Conservation (phyloP, 92 coral and sea anemone species). For the Pocillopora meandrina region DNA sequence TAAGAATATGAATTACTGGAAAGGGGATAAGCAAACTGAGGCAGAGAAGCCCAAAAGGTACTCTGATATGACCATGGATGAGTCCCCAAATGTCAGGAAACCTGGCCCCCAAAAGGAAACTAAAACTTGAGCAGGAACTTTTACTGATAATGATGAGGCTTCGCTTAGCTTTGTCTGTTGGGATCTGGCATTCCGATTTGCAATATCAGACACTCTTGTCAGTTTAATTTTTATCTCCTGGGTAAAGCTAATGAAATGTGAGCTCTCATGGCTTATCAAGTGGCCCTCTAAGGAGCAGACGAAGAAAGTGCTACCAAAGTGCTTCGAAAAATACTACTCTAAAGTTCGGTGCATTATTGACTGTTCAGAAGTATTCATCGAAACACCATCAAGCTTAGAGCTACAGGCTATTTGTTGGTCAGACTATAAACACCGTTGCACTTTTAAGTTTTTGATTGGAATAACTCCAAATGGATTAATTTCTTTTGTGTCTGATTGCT, state of each 20-base stretch:
- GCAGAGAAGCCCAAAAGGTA: no score
- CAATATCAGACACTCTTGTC: slow-evolving; percentile 38
- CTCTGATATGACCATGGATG: neutral
- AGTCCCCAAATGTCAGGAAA: slow-evolving; percentile 14
- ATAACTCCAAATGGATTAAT: slow-evolving; percentile 58
- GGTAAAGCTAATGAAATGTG: slow-evolving; percentile 55
- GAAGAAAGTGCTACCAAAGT: slow-evolving; percentile 17
- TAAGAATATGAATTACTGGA: no score
- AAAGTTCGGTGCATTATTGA: slow-evolving; percentile 58
- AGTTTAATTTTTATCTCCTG: slow-evolving; percentile 58
- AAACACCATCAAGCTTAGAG: slow-evolving; percentile 47
- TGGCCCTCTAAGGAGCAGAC: slow-evolving; percentile 30
- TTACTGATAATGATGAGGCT: slow-evolving; percentile 47
- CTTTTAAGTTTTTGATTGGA: slow-evolving; percentile 55
- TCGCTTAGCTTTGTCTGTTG: slow-evolving; percentile 44
- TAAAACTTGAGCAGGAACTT: neutral
- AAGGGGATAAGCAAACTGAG: no score
- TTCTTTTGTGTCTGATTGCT: slow-evolving; percentile 43
- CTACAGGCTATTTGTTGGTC: slow-evolving; percentile 55
- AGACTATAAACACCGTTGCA: slow-evolving; percentile 49
- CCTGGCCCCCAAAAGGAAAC: neutral
- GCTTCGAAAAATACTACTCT: slow-evolving; percentile 39
- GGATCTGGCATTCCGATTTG: slow-evolving; percentile 61
- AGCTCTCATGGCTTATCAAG: slow-evolving; percentile 50
- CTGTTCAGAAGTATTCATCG: slow-evolving; percentile 55